Evolutionary conservation across 2,113 vertebrate genomes (phyloP), one percentile per base, ranked within the genome.

Genomic region (Gymnocephalus cernua): DNA sequence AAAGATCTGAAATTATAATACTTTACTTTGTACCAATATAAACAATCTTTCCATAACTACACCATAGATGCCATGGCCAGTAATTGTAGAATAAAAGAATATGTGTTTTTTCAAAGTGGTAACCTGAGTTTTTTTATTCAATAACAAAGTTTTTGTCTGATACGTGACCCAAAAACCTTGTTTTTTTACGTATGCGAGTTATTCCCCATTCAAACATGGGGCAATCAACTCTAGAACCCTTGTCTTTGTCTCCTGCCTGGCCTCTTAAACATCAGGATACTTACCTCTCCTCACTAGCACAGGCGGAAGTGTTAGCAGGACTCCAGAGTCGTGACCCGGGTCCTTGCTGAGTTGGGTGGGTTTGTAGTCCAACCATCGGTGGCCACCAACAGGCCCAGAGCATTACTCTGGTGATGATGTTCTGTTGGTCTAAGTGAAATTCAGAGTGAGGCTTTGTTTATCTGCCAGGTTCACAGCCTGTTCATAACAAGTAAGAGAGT

Each of bases 391-490:
- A 47, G 3, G 35, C 35, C 7, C 18, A 4, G 4, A 29, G 23
- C 10, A 16, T n/a, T 27, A 13, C 29, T 38, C 21, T 16, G 25
- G 12, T 48, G 56, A 6, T 27, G 21, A 27, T 50, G 56, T 27
- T 38, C 38, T 35, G 25, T 15, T 27, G 38, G 18, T 58, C 11
- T 58, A 57, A 56, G 58, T 74, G 15, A n/a, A 56, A 11, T 10
- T 27, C 74, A 57, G 8, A 35, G 63, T 13, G 5, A 58, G 27
- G 25, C 29, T 25, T 72, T 71, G 48, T 72, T 63, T 72, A 11
- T 48, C 15, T 48, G 41, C 25, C 21, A 25, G 62, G 4, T 63
- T 63, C 23, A 29, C 25, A 21, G 7, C 35, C 16, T 29, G 15
- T 12, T 56, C 3, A 11, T 18, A 35, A 35, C 25, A 35, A 35